phyloP scores from a whole-genome alignment of 2,888 invertebrate genomes.

The Pollenia angustigena region DNA sequence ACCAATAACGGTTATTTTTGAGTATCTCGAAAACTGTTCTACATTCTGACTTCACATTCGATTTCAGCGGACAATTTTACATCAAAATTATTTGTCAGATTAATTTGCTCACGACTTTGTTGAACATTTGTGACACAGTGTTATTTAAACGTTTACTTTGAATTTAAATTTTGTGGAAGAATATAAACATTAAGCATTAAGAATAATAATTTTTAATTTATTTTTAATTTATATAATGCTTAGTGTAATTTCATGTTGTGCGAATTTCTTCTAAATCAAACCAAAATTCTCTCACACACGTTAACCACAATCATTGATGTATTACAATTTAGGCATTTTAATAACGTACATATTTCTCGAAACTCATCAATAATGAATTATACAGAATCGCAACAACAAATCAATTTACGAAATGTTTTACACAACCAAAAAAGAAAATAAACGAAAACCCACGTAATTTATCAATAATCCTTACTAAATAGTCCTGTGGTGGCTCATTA shows the following conservation, averaged over 20 bases:
- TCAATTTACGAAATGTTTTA: slow-evolving; percentile 68
- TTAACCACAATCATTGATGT: slow-evolving; percentile 1
- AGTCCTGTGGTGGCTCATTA: slow-evolving; percentile 60
- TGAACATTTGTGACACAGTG: no score
- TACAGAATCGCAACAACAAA: slow-evolving; percentile 55
- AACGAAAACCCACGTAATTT: slow-evolving; percentile 64
- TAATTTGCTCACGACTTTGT: no score
- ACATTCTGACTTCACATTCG: no score
- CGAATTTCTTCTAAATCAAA: background rate
- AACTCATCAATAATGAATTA: slow-evolving; percentile 63
- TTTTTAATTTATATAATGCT: no score
- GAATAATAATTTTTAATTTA: no score
- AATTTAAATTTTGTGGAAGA: no score
- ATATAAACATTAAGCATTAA: no score
- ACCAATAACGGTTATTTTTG: no score
- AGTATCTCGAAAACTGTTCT: no score
- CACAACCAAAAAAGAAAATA: slow-evolving; percentile 20
- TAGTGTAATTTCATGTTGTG: background rate
- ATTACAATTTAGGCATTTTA: slow-evolving; percentile 38
- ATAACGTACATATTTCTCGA: slow-evolving; percentile 48
- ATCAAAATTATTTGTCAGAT: no score
- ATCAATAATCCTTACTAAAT: slow-evolving; percentile 70
- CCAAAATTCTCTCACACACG: background rate
- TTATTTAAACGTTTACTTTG: no score
- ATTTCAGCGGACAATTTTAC: no score